Evolutionary conservation across 1,140 invertebrate genomes (phyloP).

Genomic region (Drosophila repletoides): DNA sequence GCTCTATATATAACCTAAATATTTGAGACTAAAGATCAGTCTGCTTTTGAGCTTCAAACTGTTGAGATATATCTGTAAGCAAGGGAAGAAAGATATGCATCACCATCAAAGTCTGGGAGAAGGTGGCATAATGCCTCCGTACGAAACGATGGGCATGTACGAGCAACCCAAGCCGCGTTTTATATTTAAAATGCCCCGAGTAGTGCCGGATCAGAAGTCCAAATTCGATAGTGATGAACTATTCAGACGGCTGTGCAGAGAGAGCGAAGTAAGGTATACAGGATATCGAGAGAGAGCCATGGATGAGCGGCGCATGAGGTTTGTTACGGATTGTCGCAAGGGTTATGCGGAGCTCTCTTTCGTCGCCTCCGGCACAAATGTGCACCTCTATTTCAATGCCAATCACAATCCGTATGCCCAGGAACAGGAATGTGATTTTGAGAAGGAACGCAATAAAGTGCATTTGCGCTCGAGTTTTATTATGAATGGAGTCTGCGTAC

Average conservation of each 20-base stretch:
- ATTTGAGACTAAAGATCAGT: neutral
- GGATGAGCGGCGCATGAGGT: conserved; percentile 95
- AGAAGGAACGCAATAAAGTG: conserved; percentile 97
- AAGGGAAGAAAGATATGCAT: conserved; percentile 64
- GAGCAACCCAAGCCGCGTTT: conserved; percentile 94
- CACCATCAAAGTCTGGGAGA: conserved; percentile 61
- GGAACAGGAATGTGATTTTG: conserved; percentile 94
- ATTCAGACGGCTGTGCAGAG: conserved; percentile 94
- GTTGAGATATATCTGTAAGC: conserved; percentile 16
- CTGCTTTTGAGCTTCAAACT: conserved; percentile 1
- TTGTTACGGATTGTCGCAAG: conserved; percentile 95
- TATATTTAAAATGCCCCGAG: conserved; percentile 97
- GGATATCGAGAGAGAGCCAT: conserved; percentile 94
- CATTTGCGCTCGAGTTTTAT: conserved; percentile 96
- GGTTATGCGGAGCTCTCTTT: conserved; percentile 97
- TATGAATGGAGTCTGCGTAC: conserved; percentile 98
- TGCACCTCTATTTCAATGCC: conserved; percentile 91
- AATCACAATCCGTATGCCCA: conserved; percentile 89
- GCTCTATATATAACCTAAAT: conserved; percentile 36
- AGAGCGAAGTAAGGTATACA: conserved; percentile 97
- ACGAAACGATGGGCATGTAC: conserved; percentile 85
- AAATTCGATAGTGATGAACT: conserved; percentile 98
- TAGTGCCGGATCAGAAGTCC: conserved; percentile 96
- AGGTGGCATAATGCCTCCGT: conserved; percentile 52
- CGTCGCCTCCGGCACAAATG: conserved; percentile 95